A percentile compares a stretch with the other conserved stretches of the same genome.
Evolutionary conservation across 2,888 invertebrate genomes (phyloP).

Genomic region (Cephonodes hylas): DNA sequence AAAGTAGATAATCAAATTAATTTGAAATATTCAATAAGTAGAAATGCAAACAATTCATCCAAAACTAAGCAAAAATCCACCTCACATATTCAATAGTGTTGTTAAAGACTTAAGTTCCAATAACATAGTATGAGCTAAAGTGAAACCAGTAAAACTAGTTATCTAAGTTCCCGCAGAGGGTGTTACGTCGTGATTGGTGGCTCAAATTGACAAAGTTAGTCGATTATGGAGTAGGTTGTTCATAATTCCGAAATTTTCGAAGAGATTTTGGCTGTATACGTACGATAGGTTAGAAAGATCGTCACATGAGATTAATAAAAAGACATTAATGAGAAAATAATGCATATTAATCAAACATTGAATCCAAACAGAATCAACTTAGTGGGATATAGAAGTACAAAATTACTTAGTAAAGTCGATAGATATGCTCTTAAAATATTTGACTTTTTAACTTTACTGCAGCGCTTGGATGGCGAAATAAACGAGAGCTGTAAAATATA

Average conservation of each 20-base stretch:
- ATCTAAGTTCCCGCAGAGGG: background rate
- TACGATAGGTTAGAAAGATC: no score
- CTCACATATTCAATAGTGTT: background rate
- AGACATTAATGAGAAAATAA: background rate
- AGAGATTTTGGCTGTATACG: no score
- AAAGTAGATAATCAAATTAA: no score
- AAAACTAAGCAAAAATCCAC: no score
- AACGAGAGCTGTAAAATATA: background rate
- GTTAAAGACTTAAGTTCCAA: background rate
- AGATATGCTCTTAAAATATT: background rate
- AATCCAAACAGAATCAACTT: background rate
- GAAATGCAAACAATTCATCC: no score
- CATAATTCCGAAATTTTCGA: background rate
- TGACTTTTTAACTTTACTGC: background rate
- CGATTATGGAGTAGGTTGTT: background rate
- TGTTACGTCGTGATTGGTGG: background rate
- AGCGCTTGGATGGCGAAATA: background rate
- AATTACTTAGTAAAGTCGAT: background rate
- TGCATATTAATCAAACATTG: background rate
- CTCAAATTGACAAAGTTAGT: background rate
- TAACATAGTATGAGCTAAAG: background rate
- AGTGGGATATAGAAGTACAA: background rate
- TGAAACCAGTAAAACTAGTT: background rate
- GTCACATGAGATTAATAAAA: background rate
- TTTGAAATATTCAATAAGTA: background rate